These are phyloP conservation scores for Psittacara wagleri DNA, from an alignment of 2,113 vertebrate species.

Conservation along the genomic window DNA sequence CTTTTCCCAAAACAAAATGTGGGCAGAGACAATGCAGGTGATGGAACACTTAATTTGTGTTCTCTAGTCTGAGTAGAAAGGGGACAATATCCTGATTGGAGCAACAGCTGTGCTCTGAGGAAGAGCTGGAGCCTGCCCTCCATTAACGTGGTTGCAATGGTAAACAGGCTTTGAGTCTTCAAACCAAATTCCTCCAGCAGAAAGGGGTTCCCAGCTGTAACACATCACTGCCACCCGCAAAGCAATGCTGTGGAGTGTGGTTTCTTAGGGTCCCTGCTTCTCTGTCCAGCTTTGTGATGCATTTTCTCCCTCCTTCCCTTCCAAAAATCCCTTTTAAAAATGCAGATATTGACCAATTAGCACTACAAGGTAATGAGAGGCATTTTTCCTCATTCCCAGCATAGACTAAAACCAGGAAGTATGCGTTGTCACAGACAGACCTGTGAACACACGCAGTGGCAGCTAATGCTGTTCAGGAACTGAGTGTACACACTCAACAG, in stretches of 20 bases:
- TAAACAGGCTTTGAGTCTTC: background rate
- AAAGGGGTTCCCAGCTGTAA: background rate
- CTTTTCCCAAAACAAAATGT: background rate
- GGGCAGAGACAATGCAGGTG: background rate
- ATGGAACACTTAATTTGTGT: background rate
- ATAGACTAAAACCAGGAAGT: background rate
- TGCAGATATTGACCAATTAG: background rate
- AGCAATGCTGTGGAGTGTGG: background rate
- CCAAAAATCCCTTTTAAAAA: background rate
- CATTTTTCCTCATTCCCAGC: background rate
- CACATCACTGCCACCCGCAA: background rate
- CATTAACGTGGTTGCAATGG: background rate
- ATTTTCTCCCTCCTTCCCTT: background rate
- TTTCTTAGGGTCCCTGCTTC: background rate
- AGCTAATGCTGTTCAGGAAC: background rate
- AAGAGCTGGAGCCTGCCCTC: background rate
- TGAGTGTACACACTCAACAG: background rate
- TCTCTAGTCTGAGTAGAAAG: background rate
- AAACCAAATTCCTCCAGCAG: background rate
- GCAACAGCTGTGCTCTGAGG: background rate
- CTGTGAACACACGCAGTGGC: constrained; percentile 24
- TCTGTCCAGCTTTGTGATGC: background rate
- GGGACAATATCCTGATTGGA: background rate
- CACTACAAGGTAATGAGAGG: background rate
- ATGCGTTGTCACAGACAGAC: background rate